These are phyloP conservation scores for Agrotis ipsilon DNA, from an alignment of 2,888 invertebrate genomes.

Conservation along the genomic window DNA sequence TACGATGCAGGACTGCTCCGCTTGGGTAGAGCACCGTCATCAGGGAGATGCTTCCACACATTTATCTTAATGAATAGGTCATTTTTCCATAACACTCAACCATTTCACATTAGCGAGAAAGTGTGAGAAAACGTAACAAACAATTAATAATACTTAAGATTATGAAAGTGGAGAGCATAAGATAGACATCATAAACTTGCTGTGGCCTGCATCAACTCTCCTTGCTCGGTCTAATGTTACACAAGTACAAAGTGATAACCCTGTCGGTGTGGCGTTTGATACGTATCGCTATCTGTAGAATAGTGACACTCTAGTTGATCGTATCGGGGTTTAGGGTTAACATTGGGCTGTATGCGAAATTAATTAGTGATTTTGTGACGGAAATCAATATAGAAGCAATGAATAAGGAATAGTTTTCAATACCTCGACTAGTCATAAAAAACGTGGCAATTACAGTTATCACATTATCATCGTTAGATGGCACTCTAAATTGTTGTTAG, in stretches of 20 bases:
- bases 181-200: constrained; percentile 26
- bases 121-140: constrained; percentile 15
- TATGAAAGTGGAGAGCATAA: constrained; percentile 42
- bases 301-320: constrained; percentile 42
- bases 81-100: not conserved
- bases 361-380: not conserved
- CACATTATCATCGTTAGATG: too few species aligned
- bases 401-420: too few species aligned
- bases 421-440: too few species aligned
- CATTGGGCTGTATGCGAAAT: not conserved
- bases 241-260: constrained; percentile 45
- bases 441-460: too few species aligned
- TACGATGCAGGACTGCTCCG: too few species aligned
- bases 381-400: not conserved
- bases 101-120: constrained; percentile 2
- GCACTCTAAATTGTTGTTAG: too few species aligned
- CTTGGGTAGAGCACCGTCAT: too few species aligned
- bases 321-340: constrained; percentile 32
- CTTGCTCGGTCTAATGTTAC: constrained; percentile 31
- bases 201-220: constrained; percentile 25
- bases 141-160: constrained; percentile 41
- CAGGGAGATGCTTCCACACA: too few species aligned
- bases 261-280: constrained; percentile 36
- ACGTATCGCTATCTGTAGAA: constrained; percentile 28
- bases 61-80: not conserved